Evolutionary conservation across 2,888 invertebrate species (phyloP), one percentile per base, ranked within the genome.

Genomic region (Himalopsyche anomala): DNA sequence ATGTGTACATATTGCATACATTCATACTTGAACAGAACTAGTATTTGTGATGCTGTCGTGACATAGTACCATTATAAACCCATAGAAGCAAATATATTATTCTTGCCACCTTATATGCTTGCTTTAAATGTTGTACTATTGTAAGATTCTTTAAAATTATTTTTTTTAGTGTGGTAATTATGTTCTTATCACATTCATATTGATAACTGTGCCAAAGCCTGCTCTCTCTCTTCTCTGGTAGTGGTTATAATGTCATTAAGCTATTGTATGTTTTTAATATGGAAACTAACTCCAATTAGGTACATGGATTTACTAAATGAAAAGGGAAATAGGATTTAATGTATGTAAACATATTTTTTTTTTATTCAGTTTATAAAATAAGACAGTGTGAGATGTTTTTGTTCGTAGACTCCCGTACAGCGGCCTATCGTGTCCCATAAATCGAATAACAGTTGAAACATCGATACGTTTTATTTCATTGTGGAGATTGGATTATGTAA

Each of bases 341-440:
- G 8, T 28, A 28, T 69, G 17, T 56, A 28, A 62, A 5, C 11
- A 15, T 74, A 36, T 74, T 74, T 36, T 11, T 28, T n/a, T 28
- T 74, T 74, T 15, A 38, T 15, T 74, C 36, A 36, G n/a, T 74
- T 6, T 0, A 15, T 74, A 74, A 74, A 74, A 74, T 74, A 74
- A 74, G 74, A 74, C 74, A 74, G 74, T 74, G 74, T 74, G 74
- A 74, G 74, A 74, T 74, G 74, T 74, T 74, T 15, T 74, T 74
- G 74, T 74, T 74, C 74, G 74, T 74, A 74, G 74, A 74, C 74
- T 74, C 74, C 74, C 74, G 74, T 12, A 12, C 5, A 74, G 74
- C 38, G 74, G 74, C 74, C 19, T 74, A 74, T 74, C 74, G 74
- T 74, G 38, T 74, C 74, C 36, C 28, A 74, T 74, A 36, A 36